phyloP scores from a whole-genome alignment of 1,140 invertebrate genomes.

The Euwallacea fornicatus region DNA sequence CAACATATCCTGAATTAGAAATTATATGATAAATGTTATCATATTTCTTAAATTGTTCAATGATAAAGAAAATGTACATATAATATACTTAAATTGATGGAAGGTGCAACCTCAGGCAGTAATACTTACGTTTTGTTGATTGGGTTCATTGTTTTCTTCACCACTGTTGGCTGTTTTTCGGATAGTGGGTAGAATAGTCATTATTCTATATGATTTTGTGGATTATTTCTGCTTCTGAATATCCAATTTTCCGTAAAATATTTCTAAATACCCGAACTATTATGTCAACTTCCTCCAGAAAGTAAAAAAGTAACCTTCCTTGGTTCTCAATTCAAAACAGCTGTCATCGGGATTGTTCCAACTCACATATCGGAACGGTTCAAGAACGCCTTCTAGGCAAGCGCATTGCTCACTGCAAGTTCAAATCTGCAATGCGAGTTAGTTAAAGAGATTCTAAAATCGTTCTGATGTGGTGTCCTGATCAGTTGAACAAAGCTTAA shows the following conservation, averaged over 20 bases:
- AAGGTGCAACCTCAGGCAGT: conserved; percentile 9
- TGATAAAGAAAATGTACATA: conserved; percentile 32
- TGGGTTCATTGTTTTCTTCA: conserved; percentile 47
- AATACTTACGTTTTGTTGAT: conserved; percentile 46
- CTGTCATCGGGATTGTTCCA: too few species aligned
- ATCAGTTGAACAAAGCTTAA: too few species aligned
- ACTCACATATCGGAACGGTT: too few species aligned
- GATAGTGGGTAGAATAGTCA: conserved; percentile 53
- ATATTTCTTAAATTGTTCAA: conserved; percentile 22
- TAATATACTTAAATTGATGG: conserved; percentile 24
- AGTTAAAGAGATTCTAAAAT: too few species aligned
- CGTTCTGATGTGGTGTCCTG: too few species aligned
- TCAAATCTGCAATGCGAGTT: too few species aligned
- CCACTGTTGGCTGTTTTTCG: conserved; percentile 45
- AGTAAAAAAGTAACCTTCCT: too few species aligned
- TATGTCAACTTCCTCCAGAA: not conserved
- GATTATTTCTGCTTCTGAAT: too few species aligned
- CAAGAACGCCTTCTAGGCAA: too few species aligned
- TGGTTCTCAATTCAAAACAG: too few species aligned
- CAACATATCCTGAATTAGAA: not conserved
- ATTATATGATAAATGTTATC: conserved; percentile 17
- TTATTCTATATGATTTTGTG: conserved; percentile 18
- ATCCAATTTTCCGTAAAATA: too few species aligned
- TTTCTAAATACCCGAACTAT: not conserved
- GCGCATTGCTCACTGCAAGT: too few species aligned